phyloP scores from a whole-genome alignment of 2,113 vertebrate genomes.

The Pteronura brasiliensis region DNA sequence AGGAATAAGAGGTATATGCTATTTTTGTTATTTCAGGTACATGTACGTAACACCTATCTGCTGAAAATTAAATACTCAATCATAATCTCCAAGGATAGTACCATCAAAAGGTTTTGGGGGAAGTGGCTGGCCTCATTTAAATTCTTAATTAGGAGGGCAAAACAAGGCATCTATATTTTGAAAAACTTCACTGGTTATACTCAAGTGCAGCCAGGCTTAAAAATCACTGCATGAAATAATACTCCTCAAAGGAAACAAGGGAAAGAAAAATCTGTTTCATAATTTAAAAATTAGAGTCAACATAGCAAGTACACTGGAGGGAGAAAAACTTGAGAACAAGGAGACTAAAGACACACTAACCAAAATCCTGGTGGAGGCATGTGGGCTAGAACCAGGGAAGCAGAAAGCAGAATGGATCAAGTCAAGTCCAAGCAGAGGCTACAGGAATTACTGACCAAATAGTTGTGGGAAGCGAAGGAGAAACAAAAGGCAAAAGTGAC shows the following conservation, averaged over 20 bases:
- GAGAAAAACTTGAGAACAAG: background rate
- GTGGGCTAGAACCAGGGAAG: background rate
- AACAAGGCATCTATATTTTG: constrained; percentile 5
- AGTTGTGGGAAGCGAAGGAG: background rate
- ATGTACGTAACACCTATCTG: background rate
- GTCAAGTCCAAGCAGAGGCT: background rate
- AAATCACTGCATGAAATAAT: constrained; percentile 10
- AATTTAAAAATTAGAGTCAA: constrained; percentile 14
- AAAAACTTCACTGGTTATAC: background rate
- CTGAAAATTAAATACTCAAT: constrained; percentile 22
- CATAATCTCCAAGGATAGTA: background rate
- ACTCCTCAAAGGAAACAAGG: background rate
- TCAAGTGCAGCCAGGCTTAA: background rate
- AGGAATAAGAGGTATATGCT: background rate
- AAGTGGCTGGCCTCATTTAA: background rate
- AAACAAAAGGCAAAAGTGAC: background rate
- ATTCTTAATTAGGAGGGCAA: constrained; percentile 11
- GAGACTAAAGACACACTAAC: background rate
- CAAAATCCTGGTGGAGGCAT: background rate
- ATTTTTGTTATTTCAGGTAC: background rate
- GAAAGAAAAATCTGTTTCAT: background rate
- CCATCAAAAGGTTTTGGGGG: background rate
- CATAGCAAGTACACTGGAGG: background rate
- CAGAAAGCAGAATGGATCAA: background rate
- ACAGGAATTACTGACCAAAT: background rate